Base-by-base conservation (phyloP, 2,888 invertebrate species). In the Glaucopsyche alexis region DNA sequence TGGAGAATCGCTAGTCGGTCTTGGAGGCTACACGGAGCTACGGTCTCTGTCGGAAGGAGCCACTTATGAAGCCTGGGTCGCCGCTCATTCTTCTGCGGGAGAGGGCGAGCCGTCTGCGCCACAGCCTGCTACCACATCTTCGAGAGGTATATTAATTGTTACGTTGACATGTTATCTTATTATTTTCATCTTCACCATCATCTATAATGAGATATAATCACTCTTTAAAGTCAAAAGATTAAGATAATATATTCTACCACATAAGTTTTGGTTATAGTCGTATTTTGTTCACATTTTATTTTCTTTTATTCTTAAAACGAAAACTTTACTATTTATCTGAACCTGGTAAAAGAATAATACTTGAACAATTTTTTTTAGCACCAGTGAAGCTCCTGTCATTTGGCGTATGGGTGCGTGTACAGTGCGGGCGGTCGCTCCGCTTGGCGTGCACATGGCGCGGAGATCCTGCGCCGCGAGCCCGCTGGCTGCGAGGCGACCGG, bases 51-150 rank as follows among this genome's bases (percentile, higher is more conserved):
- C 94, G 71, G 96, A 96, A 84, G 95, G 95, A 79, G 95, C 96
- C 79, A 94, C 96, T 64, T 98, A 98, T 83, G 96, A 97, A 84
- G 97, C 98, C 82, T 97, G 97, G 96, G 96, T 97, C 3, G 95
- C 97, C 1, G 97, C 97, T 0, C 96, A 96, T 77, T 97, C 97
- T 0, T 94, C 94, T 0, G 95, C 96, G 4, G 98, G 97, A 0
- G 97, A 97, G 87, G 96, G 96, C 0, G 96, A 96, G 84, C 94
- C 96, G 19, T 96, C 96, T 2, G 94, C 95, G 2, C 95, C 96
- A 72, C 95, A 96, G 73, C 95, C 96, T 13, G 96, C 97, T 81
- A 94, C 95, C 14, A 96, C 96, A 29, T 95, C 95, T 74, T 95
- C 96, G 16, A 94, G 95, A 94, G 96, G 96, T 95, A 78, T 8